A percentile compares a stretch with the other conserved stretches of the same genome.
phyloP scores from a whole-genome alignment of 92 coral and sea anemone genomes.

The Epizoanthus scotinus region DNA sequence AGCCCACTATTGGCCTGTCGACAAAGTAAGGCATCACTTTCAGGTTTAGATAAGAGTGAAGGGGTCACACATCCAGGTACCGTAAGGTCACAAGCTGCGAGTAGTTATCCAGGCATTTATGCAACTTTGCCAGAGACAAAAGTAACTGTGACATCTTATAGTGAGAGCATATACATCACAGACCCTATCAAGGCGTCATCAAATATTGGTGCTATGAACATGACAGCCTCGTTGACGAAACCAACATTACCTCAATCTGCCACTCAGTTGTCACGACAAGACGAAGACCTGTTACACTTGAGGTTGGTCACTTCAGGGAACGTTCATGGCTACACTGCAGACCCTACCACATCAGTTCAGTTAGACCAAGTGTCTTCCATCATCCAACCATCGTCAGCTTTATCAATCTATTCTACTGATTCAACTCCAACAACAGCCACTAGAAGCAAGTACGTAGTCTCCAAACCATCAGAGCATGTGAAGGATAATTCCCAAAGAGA shows the following conservation, averaged over 20 bases:
- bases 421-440: background rate
- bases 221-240: background rate
- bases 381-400: background rate
- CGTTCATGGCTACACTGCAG: background rate
- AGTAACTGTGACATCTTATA: background rate
- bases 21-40: background rate
- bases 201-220: background rate
- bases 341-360: background rate
- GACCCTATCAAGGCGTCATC: background rate
- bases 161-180: background rate
- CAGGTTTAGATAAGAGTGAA: background rate
- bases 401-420: background rate
- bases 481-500: background rate
- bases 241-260: background rate
- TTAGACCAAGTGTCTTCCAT: background rate
- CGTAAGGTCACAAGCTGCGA: background rate
- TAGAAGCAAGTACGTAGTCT: background rate
- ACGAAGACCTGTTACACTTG: background rate
- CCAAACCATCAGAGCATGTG: background rate
- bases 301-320: background rate
- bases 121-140: slow-evolving; percentile 2
- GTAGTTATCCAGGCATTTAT: background rate
- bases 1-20: background rate
- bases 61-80: background rate
- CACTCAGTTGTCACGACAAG: too few relatives aligned